Base-by-base conservation (phyloP, 2,888 invertebrate species). In the Endomychus coccineus region DNA sequence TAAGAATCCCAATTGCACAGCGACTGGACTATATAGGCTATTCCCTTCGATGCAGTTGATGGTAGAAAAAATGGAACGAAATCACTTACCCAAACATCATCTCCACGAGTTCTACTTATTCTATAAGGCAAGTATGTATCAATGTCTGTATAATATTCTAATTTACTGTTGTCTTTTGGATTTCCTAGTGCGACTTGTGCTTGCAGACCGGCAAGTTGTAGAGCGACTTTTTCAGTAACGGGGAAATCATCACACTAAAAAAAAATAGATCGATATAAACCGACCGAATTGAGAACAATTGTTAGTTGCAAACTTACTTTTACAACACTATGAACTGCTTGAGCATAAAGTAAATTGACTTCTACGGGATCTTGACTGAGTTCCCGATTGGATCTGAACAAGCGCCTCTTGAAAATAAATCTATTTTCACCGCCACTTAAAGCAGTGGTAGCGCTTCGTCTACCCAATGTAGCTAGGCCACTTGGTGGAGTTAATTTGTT, bases 281-380 rank as follows among this genome's bases (percentile, higher is more conserved):
- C 19, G 10, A 13, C 15, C 11, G 9, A 30, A 9, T 23, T n/a
- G 7, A 11, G 11, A 10, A 13, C 16, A 14, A 21, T 4, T 3
- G 9, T 7, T 3, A 10, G 6, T 4, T 16, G 16, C 9, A 32
- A 37, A 34, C 45, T 45, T 70, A 90, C 91, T 78, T 91, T 91
- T 2, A 94, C 94, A 29, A 95, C 91, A 59, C 86, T 85, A 56
- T 94, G 86, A 5, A 95, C 94, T 38, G 92, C 94, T 69, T 95
- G 95, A 15, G 94, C 89, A 64, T 92, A 95, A 3, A 95, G 70
- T 60, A 95, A 75, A 54, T 89, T 91, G 9, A 94, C 88, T 68
- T 95, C 94, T 0, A 94, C 87, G 0, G 94, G 92, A 69, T 95
- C 95, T 67, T 91, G 91, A 4, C 91, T 91, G 34, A 94, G 71